A percentile compares a stretch with the other conserved stretches of the same genome.
These are phyloP conservation scores for Pipistrellus pipistrellus DNA, from an alignment of 2,797 vertebrate genomes.

Conservation along the genomic window DNA sequence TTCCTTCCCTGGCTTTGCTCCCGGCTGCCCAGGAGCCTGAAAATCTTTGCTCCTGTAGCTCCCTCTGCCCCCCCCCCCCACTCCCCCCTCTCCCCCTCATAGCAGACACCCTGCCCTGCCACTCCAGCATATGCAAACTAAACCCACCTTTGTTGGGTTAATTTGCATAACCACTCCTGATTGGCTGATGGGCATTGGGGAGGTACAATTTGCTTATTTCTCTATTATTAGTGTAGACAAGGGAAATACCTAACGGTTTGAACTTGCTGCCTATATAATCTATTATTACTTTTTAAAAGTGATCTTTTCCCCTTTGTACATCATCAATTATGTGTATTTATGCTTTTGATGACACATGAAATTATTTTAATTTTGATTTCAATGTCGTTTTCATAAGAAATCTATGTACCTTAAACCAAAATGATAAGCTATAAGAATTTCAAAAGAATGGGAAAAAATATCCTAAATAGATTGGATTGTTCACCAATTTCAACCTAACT, in stretches of 20 bases:
- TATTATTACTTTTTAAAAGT: not conserved
- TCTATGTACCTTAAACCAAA: slow-evolving; percentile 18
- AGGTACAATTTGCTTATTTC: no score
- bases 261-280: not conserved
- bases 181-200: no score
- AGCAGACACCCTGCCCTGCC: no score
- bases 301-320: not conserved
- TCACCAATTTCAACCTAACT: not conserved
- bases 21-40: no score
- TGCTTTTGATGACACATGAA: slow-evolving; percentile 1
- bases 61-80: no score
- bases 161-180: no score
- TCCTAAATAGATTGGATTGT: slow-evolving; percentile 28
- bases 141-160: no score
- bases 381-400: slow-evolving; percentile 26
- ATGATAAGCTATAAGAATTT: not conserved
- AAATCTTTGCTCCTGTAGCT: no score
- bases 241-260: not conserved
- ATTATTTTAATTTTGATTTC: slow-evolving; percentile 41
- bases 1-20: no score
- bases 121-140: no score
- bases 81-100: no score
- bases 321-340: not conserved
- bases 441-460: not conserved
- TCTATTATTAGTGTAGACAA: not conserved